Base-by-base conservation (phyloP, 2,797 vertebrate genomes). In the Zonotrichia albicollis region DNA sequence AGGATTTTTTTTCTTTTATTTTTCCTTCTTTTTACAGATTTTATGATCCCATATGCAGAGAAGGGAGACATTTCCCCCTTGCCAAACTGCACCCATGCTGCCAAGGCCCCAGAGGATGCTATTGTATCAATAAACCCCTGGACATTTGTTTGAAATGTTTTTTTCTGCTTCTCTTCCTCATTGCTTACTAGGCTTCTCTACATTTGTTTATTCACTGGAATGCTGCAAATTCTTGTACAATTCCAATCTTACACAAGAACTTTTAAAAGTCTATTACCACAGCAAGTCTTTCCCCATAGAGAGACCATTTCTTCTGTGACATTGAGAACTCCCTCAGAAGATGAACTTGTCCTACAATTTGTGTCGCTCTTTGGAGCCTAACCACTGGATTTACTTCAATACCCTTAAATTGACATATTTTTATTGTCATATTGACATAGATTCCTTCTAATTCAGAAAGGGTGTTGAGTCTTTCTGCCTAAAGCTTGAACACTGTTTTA, bases 371-470 rank as follows among this genome's bases (percentile, higher is more conserved):
- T 51, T 8, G 64, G 53, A 73, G 6, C 11, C 12, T 30, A 51
- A 51, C 5, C 42, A 46, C 12, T 18, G 48, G 7, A 43, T 50
- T 51, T 43, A 43, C 42, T 43, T 43, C 42, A 43, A 18, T 6
- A 10, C 10, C 27, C 23, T 73, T 57, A 16, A 3, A n/a, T 0
- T 40, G 21, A 8, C 3, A 38, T 46, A 2, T 1, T 67, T 73
- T 55, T 54, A 54, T 65, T 36, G 32, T 6, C 21, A 25, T 16
- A 16, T 45, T 53, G 60, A 20, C 50, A 43, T 29, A 46, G 3
- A 38, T n/a, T 50, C 18, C 16, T 57, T 71, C 26, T 34, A 29
- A 50, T 12, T 67, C 3, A 0, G 60, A 72, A 70, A 72, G 4
- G 7, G 30, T 29, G 6, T 60, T n/a, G 19, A 71, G 11, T 50